Base-by-base conservation (phyloP, 2,113 vertebrate genomes). In the Solea senegalensis region DNA sequence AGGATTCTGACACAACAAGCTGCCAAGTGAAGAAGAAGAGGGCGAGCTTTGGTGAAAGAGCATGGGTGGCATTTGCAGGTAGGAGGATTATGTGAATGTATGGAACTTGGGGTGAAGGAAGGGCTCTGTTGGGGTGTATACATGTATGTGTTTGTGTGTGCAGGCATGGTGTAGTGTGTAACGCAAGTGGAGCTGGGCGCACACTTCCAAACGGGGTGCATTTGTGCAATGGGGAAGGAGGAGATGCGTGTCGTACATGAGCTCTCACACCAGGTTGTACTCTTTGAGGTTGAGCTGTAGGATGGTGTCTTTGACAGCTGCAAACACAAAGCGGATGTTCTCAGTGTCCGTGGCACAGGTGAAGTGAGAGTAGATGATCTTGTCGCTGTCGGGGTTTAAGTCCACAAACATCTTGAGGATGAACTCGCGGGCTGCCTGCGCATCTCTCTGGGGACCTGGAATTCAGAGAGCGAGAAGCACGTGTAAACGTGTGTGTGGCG, bases 351-450 rank as follows among this genome's bases (percentile, higher is more conserved):
- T 99, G 92, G 98, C 98, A 72, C 98, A 99, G 7, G 98, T 99
- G 95, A 99, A 99, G 94, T 99, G 98, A 5, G 98, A 99, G 94
- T 99, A 99, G 95, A 99, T 99, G 93, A 99, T 99, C 94, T 99
- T 99, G 93, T 99, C 97, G 41, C 97, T 99, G 95, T 99, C 98
- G 0, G 98, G 98, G 90, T 99, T 99, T 87, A 99, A 95, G 94
- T 99, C 98, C 94, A 99, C 98, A 71, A 99, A 99, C 98, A 99
- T 99, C 94, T 99, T 99, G 76, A 99, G 94, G 90, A 99, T 99
- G 92, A 99, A 99, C 90, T 99, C 98, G 0, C 97, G 94, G 2
- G 97, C 97, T 0, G 98, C 96, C 90, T 99, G 97, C 0, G 97
- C 96, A 21, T 99, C 98, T 74, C 98, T 92, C 92, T 98, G 98